These are phyloP conservation scores for Heterodera schachtii DNA, from an alignment of 1,140 invertebrate species.

Conservation along the genomic window DNA sequence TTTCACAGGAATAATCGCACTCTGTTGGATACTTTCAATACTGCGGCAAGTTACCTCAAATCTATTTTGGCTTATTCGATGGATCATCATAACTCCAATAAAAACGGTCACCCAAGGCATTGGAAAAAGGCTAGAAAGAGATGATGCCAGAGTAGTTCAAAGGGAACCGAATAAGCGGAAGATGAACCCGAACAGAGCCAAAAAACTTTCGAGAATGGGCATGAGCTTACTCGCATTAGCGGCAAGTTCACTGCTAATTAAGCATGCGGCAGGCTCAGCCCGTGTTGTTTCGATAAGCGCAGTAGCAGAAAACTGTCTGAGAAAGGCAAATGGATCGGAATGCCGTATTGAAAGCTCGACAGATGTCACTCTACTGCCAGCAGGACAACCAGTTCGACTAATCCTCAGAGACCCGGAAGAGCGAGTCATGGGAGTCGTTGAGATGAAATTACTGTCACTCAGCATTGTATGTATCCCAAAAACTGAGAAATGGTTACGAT, in stretches of 20 bases:
- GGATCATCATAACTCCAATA: no score
- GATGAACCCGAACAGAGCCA: no score
- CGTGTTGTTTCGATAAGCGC: constrained; percentile 1
- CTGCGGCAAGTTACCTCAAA: neutral
- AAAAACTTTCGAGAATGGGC: no score
- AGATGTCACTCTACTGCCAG: neutral
- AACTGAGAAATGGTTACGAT: neutral
- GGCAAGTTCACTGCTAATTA: no score
- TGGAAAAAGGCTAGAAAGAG: no score
- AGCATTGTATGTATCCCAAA: constrained; percentile 2
- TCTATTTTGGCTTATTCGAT: neutral
- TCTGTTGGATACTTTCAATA: neutral
- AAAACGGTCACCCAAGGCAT: no score
- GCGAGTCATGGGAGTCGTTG: neutral
- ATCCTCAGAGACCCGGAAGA: neutral
- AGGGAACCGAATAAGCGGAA: no score
- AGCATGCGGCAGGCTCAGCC: no score
- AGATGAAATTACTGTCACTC: neutral
- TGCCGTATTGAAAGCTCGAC: neutral
- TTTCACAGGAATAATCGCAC: neutral
- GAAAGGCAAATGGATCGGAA: neutral
- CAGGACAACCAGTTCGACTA: neutral
- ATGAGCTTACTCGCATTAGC: no score
- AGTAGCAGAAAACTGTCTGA: neutral
- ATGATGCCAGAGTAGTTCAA: no score